These are phyloP conservation scores for Chaenocephalus aceratus DNA, from an alignment of 2,113 vertebrate species.

Conservation along the genomic window DNA sequence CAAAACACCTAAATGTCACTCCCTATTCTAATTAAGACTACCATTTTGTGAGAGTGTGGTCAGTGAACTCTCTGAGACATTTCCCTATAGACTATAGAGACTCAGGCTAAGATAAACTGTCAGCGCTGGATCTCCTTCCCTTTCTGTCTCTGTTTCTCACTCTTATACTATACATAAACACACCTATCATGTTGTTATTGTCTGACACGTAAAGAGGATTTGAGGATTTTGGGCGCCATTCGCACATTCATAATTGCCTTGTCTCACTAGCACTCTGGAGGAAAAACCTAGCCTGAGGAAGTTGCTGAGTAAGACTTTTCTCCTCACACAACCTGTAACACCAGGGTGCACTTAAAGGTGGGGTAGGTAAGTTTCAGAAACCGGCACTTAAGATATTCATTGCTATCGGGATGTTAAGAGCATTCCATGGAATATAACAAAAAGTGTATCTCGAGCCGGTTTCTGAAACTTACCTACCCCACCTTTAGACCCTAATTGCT, in stretches of 20 bases:
- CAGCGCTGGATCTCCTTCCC: background rate
- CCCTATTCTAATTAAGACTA: background rate
- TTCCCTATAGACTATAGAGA: slow-evolving; percentile 23
- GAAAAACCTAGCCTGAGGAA: slow-evolving; percentile 43
- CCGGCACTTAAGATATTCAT: too few relatives aligned
- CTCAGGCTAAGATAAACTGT: slow-evolving; percentile 15
- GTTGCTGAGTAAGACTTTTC: slow-evolving; percentile 33
- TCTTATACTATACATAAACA: slow-evolving; percentile 9
- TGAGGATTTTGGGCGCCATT: slow-evolving; percentile 31
- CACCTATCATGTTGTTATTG: slow-evolving; percentile 37
- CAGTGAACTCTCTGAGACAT: slow-evolving; percentile 52
- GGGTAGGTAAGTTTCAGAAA: too few relatives aligned
- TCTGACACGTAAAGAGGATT: slow-evolving; percentile 40
- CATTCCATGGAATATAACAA: too few relatives aligned
- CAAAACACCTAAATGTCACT: slow-evolving; percentile 6
- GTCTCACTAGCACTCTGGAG: slow-evolving; percentile 17
- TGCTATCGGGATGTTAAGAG: too few relatives aligned
- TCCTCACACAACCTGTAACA: slow-evolving; percentile 30
- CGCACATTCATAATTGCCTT: slow-evolving; percentile 37
- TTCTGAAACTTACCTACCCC: too few relatives aligned
- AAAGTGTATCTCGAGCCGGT: too few relatives aligned
- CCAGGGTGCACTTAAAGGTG: slow-evolving; percentile 31
- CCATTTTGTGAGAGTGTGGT: slow-evolving; percentile 15
- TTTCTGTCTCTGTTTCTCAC: slow-evolving; percentile 2
- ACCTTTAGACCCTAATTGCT: slow-evolving; percentile 36